Evolutionary conservation across 2,113 vertebrate species (phyloP), one percentile per base, ranked within the genome.

Genomic region (Gadus chalcogrammus): DNA sequence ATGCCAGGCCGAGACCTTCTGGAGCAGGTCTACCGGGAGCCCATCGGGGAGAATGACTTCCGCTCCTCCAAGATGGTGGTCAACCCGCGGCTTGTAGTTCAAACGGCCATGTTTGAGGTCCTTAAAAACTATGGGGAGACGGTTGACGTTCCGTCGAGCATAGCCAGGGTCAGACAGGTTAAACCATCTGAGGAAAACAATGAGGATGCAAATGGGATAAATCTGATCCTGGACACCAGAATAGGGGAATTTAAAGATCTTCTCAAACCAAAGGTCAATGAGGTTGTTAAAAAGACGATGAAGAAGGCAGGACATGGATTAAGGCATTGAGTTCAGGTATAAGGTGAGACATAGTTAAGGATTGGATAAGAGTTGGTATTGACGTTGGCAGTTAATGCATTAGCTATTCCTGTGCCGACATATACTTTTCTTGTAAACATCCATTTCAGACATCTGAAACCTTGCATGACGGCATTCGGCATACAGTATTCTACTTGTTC

Each of bases 51-150:
- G 4, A 27, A 15, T 5, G n/a, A 27, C 62, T 1, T 65, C 16
- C 91, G 86, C 63, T 74, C 79, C 27, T 79, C 1, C 65, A 91
- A 91, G 72, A 81, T 89, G 79, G 87, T 91, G 56, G 55, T 90
- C 24, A 76, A 91, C 70, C 88, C 89, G 5, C 78, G 81, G 24
- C 78, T 79, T 22, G 81, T 90, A 69, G 61, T 90, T 52, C 88
- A 88, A 78, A 89, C 88, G 8, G 68, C 68, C 22, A 62, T 62
- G 20, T 70, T 62, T 70, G 68, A 70, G 12, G 68, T 70, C 12
- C 20, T 24, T 17, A 28, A 70, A 31, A 24, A 17, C 35, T 53
- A 70, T 12, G 60, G 68, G 18, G 22, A 70, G 20, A 63, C 68
- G 15, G 59, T 70, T 7, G 24, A 20, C n/a, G 60, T 70, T 52